These are phyloP conservation scores for Dioctria linearis DNA, from an alignment of 2,888 invertebrate species.

Conservation along the genomic window DNA sequence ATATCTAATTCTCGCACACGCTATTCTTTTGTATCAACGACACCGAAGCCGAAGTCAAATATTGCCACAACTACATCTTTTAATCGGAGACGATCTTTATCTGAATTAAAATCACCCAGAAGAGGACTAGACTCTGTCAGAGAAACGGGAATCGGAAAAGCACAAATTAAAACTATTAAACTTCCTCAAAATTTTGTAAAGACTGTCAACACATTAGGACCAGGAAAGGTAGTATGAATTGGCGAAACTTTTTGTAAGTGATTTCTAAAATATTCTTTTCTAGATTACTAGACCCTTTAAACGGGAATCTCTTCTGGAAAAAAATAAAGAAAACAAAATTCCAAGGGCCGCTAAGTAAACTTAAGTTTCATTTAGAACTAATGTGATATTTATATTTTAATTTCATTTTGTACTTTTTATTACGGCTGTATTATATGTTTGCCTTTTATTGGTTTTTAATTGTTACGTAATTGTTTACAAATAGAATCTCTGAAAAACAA, in stretches of 20 bases:
- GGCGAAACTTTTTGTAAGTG: neutral
- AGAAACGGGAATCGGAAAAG: neutral
- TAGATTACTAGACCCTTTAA: neutral
- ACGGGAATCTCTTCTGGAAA: neutral
- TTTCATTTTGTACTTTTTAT: neutral
- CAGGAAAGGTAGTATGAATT: constrained; percentile 12
- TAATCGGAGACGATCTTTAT: constrained; percentile 34
- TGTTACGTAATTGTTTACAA: neutral
- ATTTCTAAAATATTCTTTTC: neutral
- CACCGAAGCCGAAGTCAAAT: constrained; percentile 54
- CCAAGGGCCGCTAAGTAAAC: neutral
- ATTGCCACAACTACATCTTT: neutral
- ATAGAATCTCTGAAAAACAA: too few species aligned
- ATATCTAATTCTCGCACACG: neutral
- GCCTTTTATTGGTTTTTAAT: neutral
- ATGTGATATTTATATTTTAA: constrained; percentile 19
- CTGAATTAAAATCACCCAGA: constrained; percentile 47
- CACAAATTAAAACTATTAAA: neutral
- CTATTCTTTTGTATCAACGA: constrained; percentile 51
- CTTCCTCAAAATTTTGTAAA: constrained; percentile 2
- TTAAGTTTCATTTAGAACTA: neutral
- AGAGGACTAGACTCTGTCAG: neutral
- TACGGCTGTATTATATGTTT: neutral
- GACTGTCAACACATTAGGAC: neutral
- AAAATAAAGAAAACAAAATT: constrained; percentile 19